phyloP scores from a whole-genome alignment of 2,113 vertebrate genomes.

The Xerus inauris region DNA sequence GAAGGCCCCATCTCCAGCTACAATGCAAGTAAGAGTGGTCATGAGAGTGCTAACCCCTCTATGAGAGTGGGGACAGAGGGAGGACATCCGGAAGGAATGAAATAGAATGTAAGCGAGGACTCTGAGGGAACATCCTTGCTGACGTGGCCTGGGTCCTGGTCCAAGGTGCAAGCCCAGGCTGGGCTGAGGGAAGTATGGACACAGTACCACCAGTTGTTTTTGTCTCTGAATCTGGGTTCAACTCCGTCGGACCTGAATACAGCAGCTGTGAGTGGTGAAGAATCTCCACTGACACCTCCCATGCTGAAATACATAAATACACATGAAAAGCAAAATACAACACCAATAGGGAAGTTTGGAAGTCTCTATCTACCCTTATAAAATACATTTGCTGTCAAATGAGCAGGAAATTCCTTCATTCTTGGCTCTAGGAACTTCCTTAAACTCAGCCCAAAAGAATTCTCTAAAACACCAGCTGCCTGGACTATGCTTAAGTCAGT shows the following conservation, averaged over 20 bases:
- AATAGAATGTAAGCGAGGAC: background rate
- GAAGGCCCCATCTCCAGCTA: background rate
- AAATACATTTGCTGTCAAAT: slow-evolving; percentile 25
- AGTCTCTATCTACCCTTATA: background rate
- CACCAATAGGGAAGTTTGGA: background rate
- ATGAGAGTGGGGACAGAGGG: no score
- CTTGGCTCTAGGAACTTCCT: slow-evolving; percentile 55
- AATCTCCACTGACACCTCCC: background rate
- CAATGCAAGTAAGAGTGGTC: background rate
- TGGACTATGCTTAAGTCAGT: slow-evolving; percentile 41
- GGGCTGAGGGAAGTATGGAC: background rate
- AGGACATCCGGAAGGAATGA: background rate
- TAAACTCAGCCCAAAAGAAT: slow-evolving; percentile 61
- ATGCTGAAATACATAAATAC: background rate
- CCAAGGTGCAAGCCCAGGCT: background rate
- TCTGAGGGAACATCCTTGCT: background rate
- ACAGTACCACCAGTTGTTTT: background rate
- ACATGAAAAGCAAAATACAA: background rate
- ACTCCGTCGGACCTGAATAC: background rate
- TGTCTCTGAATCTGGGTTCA: background rate
- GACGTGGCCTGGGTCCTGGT: background rate
- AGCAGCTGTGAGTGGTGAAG: background rate
- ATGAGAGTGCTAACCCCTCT: background rate
- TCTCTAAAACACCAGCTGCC: slow-evolving; percentile 43
- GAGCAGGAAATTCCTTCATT: slow-evolving; percentile 34